Evolutionary conservation across 2,888 invertebrate species (phyloP).

Genomic region (Miltochrista miniata): DNA sequence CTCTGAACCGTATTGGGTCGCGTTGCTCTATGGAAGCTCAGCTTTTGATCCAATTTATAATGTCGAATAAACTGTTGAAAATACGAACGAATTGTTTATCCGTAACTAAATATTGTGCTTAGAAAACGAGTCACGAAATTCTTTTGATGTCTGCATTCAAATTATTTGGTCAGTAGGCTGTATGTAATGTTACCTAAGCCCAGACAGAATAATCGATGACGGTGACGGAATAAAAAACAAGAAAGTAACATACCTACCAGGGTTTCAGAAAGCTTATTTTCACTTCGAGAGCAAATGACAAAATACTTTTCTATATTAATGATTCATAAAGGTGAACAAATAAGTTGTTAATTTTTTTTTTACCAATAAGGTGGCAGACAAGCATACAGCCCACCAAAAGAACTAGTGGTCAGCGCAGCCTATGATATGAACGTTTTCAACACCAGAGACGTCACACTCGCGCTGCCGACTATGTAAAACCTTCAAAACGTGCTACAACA

Average conservation of each 20-base stretch:
- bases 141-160: conserved; percentile 32
- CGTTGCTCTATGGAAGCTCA: no score
- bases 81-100: conserved; percentile 21
- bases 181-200: conserved; percentile 18
- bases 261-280: neutral
- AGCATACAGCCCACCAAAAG: no score
- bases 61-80: conserved; percentile 9
- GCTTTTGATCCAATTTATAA: conserved; percentile 18
- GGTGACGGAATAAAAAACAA: neutral
- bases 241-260: neutral
- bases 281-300: neutral
- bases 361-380: no score
- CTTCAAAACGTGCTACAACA: no score
- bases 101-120: conserved; percentile 24
- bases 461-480: no score
- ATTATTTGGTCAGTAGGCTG: conserved; percentile 25
- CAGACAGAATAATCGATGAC: conserved; percentile 15
- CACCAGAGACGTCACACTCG: no score
- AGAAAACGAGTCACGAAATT: conserved; percentile 34
- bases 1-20: no score
- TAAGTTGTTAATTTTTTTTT: no score
- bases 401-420: no score
- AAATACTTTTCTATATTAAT: neutral
- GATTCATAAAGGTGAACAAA: neutral
- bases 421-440: no score